Evolutionary conservation across 2,113 vertebrate genomes (phyloP).

Genomic region (Aleadryas rufinucha): DNA sequence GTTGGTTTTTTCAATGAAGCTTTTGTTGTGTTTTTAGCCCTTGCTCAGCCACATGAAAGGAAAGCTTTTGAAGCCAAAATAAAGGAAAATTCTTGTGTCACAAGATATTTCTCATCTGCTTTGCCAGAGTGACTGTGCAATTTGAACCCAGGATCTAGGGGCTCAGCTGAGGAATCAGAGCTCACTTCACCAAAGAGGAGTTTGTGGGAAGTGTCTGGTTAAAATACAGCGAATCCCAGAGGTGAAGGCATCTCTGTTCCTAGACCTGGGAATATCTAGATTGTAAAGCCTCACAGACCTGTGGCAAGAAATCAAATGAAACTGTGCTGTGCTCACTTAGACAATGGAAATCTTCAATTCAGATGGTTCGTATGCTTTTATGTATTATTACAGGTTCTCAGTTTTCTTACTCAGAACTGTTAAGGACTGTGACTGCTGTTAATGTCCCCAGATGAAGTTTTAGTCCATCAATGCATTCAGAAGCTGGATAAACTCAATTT

Average conservation of each 20-base stretch:
- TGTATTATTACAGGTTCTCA: rapidly evolving
- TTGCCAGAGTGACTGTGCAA: not conserved
- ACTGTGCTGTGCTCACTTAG: not conserved
- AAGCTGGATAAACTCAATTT: not conserved
- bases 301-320: not conserved
- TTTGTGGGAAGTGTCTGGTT: not conserved
- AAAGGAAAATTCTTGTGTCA: not conserved
- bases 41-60: not conserved
- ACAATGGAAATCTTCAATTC: not conserved
- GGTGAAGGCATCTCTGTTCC: not conserved
- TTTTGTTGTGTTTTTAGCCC: not conserved
- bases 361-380: not conserved
- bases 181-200: not conserved
- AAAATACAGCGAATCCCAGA: not conserved
- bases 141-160: not conserved
- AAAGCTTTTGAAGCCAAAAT: not conserved
- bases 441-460: not conserved
- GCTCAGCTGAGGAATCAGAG: not conserved
- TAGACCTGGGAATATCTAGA: not conserved
- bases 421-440: not conserved
- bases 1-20: not conserved
- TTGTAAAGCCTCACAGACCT: not conserved
- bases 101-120: not conserved
- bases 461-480: not conserved
- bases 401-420: not conserved